A percentile compares a stretch with the other conserved stretches of the same genome.
Evolutionary conservation across 2,797 vertebrate genomes (phyloP).

Genomic region (Poecilia wingei): DNA sequence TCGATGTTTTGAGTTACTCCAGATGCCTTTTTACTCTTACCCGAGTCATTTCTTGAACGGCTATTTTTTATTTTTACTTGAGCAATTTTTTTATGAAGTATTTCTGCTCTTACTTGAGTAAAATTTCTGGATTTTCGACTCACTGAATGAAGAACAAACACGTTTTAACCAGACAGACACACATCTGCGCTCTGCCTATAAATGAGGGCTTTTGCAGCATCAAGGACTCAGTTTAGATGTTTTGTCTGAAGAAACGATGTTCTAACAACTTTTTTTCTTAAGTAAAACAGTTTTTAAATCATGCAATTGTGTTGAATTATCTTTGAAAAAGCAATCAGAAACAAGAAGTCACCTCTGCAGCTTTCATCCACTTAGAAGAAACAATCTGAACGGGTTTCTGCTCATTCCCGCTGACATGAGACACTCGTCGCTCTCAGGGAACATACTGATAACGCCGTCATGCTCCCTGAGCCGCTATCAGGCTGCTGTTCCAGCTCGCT

Average conservation of each 20-base stretch:
- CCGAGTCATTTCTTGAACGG: too few relatives aligned
- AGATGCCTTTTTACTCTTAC: too few relatives aligned
- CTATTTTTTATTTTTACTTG: too few relatives aligned
- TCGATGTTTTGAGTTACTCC: too few relatives aligned
- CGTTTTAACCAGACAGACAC: too few relatives aligned
- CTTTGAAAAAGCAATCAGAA: neutral
- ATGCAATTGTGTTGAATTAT: neutral
- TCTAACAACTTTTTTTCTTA: neutral
- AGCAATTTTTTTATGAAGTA: too few relatives aligned
- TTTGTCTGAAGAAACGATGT: neutral
- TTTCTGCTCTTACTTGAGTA: too few relatives aligned
- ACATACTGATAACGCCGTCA: constrained; percentile 2
- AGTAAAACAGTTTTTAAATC: neutral
- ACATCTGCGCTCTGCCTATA: too few relatives aligned
- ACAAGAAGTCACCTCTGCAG: neutral
- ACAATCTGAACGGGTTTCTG: neutral
- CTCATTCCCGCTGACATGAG: neutral
- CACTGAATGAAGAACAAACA: too few relatives aligned
- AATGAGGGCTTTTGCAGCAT: neutral
- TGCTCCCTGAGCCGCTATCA: neutral
- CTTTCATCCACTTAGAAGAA: neutral
- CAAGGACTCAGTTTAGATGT: neutral
- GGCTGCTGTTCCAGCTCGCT: constrained; percentile 36
- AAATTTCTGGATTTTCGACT: too few relatives aligned
- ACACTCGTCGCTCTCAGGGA: neutral